Evolutionary conservation across 2,888 invertebrate species (phyloP), one percentile per base, ranked within the genome.

Genomic region (Mystacides longicornis): DNA sequence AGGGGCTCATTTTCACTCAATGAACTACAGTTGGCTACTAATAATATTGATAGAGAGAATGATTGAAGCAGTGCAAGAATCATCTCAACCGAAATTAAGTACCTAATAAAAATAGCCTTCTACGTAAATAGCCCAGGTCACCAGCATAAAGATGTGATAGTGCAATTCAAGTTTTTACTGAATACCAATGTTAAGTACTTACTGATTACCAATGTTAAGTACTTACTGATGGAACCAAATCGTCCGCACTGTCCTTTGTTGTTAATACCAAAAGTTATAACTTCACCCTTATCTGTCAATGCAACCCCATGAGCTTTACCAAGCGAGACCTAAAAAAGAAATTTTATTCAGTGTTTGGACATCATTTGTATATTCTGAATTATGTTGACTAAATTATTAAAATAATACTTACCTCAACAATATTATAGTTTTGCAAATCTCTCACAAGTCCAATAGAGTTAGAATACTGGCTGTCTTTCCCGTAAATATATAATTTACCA

Each of bases 211-310:
- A 27, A 27, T 27, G 11, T 27, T 7, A 37, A 37, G 7, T 37
- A 37, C 37, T 37, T 14, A 37, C 37, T 3, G 14, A 14, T 7
- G 14, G 14, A 37, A 37, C 16, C 16, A 23, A 42, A 42, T 60
- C 95, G 77, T 3, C 98, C 98, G 72, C 98, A 98, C 68, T 98
- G 98, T 1, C 95, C 95, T 69, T 96, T 94, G 69, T 98, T 97
- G 71, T 98, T 98, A 59, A 97, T 89, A 3, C 98, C 98, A 71
- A 97, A 96, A 0, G 97, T 94, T 69, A 87, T 96, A 2, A 97
- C 85, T 64, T 89, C 86, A 0, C 98, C 98, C 67, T 89, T 89
- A 63, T 82, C 86, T 14, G 89, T 93, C 11, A 98, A 75, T 0
- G 85, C 90, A 0, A 93, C 89, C n/a, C 90, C 89, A 67, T 98